These are phyloP conservation scores for Urocolius indicus DNA, from an alignment of 2,113 vertebrate genomes.

Conservation along the genomic window DNA sequence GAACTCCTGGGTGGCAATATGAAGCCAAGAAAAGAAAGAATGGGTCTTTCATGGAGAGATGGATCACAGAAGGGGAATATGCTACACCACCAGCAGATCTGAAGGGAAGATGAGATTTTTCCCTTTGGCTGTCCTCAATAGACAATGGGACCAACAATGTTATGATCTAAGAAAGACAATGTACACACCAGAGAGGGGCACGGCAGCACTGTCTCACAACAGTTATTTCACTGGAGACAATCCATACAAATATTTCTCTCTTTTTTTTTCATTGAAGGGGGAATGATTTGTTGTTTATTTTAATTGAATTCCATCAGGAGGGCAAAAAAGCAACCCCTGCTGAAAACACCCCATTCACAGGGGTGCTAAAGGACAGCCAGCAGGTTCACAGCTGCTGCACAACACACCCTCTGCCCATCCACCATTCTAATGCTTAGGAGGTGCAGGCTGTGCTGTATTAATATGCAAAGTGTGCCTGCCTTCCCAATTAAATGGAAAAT, in stretches of 20 bases:
- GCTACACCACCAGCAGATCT: neutral
- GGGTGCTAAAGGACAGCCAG: constrained; percentile 3
- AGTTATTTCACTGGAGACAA: neutral
- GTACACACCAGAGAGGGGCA: neutral
- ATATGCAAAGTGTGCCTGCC: constrained; percentile 72
- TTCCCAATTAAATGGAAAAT: constrained; percentile 75
- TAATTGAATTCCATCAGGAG: neutral
- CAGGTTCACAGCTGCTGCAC: neutral
- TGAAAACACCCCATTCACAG: neutral
- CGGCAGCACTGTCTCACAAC: neutral
- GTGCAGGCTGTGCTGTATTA: constrained; percentile 45
- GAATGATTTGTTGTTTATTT: neutral
- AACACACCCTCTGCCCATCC: neutral
- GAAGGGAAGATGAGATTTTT: neutral
- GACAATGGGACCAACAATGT: neutral
- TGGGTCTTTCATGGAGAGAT: neutral
- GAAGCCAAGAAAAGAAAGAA: neutral
- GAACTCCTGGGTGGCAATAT: neutral
- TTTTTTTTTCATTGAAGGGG: neutral
- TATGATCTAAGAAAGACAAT: neutral
- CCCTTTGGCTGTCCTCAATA: neutral
- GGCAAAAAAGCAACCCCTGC: neutral
- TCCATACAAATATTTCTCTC: neutral
- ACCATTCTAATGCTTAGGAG: neutral
- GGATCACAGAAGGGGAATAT: neutral